phyloP scores from a whole-genome alignment of 2,888 invertebrate species.

The Exocentrus adspersus region DNA sequence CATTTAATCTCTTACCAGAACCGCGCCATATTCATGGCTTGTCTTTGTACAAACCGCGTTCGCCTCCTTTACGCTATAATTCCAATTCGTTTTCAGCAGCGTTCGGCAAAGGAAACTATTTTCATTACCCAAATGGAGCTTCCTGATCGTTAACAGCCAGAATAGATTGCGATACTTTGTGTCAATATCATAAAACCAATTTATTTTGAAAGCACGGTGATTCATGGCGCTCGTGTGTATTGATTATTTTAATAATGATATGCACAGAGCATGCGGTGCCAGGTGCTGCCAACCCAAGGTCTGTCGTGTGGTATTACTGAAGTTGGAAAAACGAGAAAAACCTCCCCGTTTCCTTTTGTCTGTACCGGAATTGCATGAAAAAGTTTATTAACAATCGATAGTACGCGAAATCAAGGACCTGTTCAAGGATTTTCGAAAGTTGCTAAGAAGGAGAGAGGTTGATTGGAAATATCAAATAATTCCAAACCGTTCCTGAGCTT shows the following conservation, averaged over 20 bases:
- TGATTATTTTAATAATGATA: conserved; percentile 44
- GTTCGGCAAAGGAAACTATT: background rate
- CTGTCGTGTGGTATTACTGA: conserved; percentile 14
- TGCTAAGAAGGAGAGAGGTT: too few relatives aligned
- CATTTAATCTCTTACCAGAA: too few relatives aligned
- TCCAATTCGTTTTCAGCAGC: background rate
- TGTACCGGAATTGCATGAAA: conserved; percentile 1
- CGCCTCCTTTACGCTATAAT: background rate
- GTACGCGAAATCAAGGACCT: too few relatives aligned
- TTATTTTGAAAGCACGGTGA: conserved; percentile 31
- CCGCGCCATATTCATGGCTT: too few relatives aligned
- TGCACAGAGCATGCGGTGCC: conserved; percentile 43
- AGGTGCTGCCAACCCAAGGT: conserved; percentile 36
- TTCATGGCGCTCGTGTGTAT: conserved; percentile 39
- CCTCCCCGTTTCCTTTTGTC: conserved; percentile 8
- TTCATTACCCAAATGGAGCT: background rate
- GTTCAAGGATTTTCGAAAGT: too few relatives aligned
- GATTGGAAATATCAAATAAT: too few relatives aligned
- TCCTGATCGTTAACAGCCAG: background rate
- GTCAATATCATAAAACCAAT: conserved; percentile 14
- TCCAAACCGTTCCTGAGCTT: too few relatives aligned
- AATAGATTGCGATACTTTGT: conserved; percentile 11
- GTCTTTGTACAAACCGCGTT: too few relatives aligned
- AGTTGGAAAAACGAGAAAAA: conserved; percentile 14
- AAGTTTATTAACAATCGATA: background rate